phyloP scores from a whole-genome alignment of 35 echinoderm and acorn worm genomes.

The Apostichopus japonicus region DNA sequence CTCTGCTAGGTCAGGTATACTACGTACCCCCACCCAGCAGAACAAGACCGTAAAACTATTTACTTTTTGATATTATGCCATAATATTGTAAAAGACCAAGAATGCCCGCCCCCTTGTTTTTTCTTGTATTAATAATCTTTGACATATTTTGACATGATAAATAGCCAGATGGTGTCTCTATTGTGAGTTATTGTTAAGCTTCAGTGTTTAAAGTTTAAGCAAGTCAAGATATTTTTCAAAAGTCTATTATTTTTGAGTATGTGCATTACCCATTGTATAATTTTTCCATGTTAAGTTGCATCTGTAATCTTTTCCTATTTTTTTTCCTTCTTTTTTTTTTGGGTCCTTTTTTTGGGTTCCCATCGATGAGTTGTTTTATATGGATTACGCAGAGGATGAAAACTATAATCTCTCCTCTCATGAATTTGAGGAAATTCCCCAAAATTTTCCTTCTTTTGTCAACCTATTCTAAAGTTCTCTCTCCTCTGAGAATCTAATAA shows the following conservation, averaged over 20 bases:
- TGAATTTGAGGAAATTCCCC: too few relatives aligned
- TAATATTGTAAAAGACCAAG: slow-evolving; percentile 34
- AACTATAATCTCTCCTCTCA: too few relatives aligned
- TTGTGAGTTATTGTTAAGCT: slow-evolving; percentile 19
- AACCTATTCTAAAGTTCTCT: too few relatives aligned
- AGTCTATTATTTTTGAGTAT: slow-evolving; percentile 15
- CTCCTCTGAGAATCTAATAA: too few relatives aligned
- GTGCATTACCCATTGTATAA: slow-evolving; percentile 41
- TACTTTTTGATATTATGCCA: slow-evolving; percentile 42
- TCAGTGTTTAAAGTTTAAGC: slow-evolving; percentile 8
- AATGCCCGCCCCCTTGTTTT: not conserved
- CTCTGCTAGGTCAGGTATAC: not conserved
- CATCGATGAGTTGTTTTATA: too few relatives aligned
- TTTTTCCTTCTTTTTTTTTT: not conserved
- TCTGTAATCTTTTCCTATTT: not conserved
- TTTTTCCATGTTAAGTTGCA: slow-evolving; percentile 24
- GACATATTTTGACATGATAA: slow-evolving; percentile 11
- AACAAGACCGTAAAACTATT: slow-evolving; percentile 6
- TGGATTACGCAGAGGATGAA: too few relatives aligned
- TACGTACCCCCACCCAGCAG: not conserved
- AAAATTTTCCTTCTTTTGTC: too few relatives aligned
- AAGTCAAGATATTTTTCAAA: not conserved
- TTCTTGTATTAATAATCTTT: slow-evolving; percentile 2
- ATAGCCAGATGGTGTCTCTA: slow-evolving; percentile 3
- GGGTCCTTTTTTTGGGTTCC: not conserved